Conservation (phyloP, 2,888 invertebrate genomes). For the Mythimna lalbum region DNA sequence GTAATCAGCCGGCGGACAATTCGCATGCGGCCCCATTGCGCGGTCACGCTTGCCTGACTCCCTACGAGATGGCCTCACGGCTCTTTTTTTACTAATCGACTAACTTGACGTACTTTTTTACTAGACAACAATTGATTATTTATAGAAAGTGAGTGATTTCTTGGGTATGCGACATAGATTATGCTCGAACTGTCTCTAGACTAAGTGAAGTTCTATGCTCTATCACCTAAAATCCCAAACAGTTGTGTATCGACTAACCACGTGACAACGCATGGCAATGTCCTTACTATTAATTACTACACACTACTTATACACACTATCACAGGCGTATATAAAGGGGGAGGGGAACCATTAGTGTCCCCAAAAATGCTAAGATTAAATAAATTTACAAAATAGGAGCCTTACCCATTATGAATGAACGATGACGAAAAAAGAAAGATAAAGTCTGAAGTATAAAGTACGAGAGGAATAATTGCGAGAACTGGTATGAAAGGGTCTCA, state of each 20-base stretch:
- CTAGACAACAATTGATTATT: conserved; percentile 54
- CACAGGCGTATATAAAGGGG: no score
- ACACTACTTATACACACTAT: no score
- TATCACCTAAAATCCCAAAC: no score
- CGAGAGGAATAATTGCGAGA: no score
- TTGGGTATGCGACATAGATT: conserved; percentile 4
- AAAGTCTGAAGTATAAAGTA: no score
- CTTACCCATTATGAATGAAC: no score
- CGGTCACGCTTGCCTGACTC: conserved; percentile 70
- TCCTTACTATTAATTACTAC: no score
- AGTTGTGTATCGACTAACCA: background rate
- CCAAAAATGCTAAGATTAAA: no score
- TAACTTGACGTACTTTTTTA: conserved; percentile 56
- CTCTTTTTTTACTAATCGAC: conserved; percentile 62
- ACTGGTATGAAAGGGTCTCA: no score
- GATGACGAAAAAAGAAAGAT: no score
- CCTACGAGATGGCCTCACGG: conserved; percentile 70
- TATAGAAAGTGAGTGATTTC: conserved; percentile 39
- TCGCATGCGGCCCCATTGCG: conserved; percentile 68
- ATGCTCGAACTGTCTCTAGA: background rate
- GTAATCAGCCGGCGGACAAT: conserved; percentile 62
- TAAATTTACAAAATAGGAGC: no score
- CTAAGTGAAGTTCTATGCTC: background rate
- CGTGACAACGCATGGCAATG: background rate
- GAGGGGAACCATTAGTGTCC: no score